Evolutionary conservation across 2,113 vertebrate species (phyloP).

Genomic region (Tympanuchus pallidicinctus): DNA sequence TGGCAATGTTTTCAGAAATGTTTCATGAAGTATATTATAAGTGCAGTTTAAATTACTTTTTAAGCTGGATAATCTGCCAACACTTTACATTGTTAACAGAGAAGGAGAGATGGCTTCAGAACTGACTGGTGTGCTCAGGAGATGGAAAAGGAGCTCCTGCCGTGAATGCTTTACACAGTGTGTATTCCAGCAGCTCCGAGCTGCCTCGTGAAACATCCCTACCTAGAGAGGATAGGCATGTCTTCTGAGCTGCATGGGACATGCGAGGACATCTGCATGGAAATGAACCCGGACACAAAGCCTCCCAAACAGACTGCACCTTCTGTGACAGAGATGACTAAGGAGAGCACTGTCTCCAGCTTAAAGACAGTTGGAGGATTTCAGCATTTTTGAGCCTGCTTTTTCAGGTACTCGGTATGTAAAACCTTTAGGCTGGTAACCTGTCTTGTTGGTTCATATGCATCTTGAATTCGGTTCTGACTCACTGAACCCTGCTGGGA

Average conservation of each 20-base stretch:
- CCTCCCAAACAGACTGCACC: not conserved
- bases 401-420: not conserved
- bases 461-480: not conserved
- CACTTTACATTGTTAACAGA: constrained; percentile 48
- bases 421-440: not conserved
- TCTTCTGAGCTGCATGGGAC: not conserved
- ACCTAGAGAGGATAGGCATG: not conserved
- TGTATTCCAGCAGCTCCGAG: not conserved
- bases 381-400: not conserved
- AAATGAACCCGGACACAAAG: not conserved
- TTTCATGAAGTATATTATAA: constrained; percentile 69
- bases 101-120: constrained; percentile 22
- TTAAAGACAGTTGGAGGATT: not conserved
- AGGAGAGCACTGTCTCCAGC: rapidly evolving
- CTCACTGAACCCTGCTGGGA: not conserved
- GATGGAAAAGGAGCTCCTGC: not conserved
- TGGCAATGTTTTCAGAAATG: constrained; percentile 61
- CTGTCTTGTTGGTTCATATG: not conserved
- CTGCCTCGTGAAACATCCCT: not conserved
- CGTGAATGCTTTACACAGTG: not conserved
- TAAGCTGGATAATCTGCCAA: constrained; percentile 62
- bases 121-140: not conserved
- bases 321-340: not conserved
- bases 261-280: not conserved
- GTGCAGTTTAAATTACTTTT: constrained; percentile 66